A percentile compares a stretch with the other conserved stretches of the same genome.
Evolutionary conservation across 2,888 invertebrate genomes (phyloP).

Genomic region (Thereva unica): DNA sequence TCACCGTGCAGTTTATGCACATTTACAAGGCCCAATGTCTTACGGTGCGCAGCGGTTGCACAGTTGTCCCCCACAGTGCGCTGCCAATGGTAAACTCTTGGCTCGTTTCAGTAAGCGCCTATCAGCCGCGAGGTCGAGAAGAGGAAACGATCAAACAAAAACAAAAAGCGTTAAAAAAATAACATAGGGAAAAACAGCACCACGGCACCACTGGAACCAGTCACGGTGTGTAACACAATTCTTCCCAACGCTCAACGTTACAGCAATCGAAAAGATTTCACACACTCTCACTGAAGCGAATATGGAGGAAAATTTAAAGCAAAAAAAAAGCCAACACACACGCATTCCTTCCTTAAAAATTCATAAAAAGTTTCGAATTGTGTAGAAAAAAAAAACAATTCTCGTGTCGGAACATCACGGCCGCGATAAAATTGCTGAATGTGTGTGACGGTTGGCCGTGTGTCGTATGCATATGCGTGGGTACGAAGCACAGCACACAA

Average conservation of each 20-base stretch:
- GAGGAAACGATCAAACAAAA: conserved; percentile 31
- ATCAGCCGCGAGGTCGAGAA: conserved; percentile 21
- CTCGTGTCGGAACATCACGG: background rate
- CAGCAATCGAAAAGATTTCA: conserved; percentile 5
- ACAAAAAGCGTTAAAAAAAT: background rate
- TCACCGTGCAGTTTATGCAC: too few relatives aligned
- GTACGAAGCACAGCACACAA: background rate
- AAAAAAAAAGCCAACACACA: conserved; percentile 31
- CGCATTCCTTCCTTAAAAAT: conserved; percentile 19
- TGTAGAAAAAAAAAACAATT: conserved; percentile 16
- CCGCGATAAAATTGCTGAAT: conserved; percentile 3
- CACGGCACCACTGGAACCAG: conserved; percentile 20
- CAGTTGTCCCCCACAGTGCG: too few relatives aligned
- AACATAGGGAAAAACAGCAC: conserved; percentile 10
- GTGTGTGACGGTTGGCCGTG: background rate
- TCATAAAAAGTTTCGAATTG: conserved; percentile 5
- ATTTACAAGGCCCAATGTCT: too few relatives aligned
- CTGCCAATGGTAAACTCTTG: too few relatives aligned
- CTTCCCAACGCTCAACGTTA: background rate
- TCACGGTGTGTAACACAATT: background rate
- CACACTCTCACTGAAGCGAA: background rate
- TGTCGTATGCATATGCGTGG: conserved; percentile 20
- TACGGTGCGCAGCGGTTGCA: too few relatives aligned
- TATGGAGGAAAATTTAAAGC: conserved; percentile 21
- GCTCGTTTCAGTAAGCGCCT: background rate